phyloP scores from a whole-genome alignment of 2,113 vertebrate genomes.

The Cacatua alba region DNA sequence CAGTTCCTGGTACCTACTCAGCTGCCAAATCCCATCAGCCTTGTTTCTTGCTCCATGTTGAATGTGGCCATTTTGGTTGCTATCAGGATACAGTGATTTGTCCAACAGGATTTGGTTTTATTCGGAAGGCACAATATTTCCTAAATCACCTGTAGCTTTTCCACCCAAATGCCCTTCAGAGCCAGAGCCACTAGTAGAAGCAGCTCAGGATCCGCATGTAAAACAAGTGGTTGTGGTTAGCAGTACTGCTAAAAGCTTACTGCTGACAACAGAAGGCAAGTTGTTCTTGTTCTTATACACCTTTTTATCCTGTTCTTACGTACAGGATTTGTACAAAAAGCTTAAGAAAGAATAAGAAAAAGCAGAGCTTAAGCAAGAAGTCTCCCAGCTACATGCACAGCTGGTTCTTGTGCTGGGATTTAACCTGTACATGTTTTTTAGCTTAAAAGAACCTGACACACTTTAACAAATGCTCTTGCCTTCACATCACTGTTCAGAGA shows the following conservation, averaged over 20 bases:
- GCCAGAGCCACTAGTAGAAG: not conserved
- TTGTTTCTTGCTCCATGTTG: not conserved
- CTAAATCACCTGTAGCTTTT: not conserved
- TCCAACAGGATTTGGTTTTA: not conserved
- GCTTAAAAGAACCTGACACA: not conserved
- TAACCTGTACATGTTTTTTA: not conserved
- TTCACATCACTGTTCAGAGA: not conserved
- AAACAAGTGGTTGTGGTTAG: not conserved
- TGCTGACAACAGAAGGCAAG: not conserved
- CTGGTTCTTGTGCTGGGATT: not conserved
- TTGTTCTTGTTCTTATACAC: not conserved
- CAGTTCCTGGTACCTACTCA: not conserved
- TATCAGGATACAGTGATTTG: not conserved
- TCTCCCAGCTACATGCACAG: not conserved
- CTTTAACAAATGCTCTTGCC: not conserved
- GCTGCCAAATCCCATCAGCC: not conserved
- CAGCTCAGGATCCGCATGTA: not conserved
- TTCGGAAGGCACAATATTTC: not conserved
- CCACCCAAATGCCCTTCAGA: not conserved
- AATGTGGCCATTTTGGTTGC: not conserved
- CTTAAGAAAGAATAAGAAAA: not conserved
- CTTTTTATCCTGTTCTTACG: not conserved
- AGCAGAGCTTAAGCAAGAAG: not conserved
- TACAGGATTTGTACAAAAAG: not conserved
- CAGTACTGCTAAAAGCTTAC: not conserved